Evolutionary conservation across 2,888 invertebrate genomes (phyloP), one percentile per base, ranked within the genome.

Genomic region (Catocala fraxini): DNA sequence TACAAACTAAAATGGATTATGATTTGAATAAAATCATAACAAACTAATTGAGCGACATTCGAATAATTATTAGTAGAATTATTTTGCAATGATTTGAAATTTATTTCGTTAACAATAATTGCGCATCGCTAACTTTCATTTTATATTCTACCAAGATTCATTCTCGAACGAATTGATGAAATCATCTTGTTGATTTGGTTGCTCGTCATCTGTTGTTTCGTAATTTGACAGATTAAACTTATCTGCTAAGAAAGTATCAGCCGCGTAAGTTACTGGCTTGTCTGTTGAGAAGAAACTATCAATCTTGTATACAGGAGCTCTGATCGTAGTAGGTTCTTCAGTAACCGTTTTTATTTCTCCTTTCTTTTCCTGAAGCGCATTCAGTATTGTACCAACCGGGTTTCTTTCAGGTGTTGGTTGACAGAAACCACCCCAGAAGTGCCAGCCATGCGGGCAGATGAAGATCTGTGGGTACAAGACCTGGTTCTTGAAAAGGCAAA

Each of bases 381-480:
- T 47, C 25, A 6, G 6, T 9, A 42, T 52, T 41, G 25, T 4
- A 11, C 46, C 34, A 48, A 49, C 39, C 9, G 61, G 43, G 41
- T 64, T 61, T 1, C 48, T 51, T 54, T 82, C 77, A 0, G 81
- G 79, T 63, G 87, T 87, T 6, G 90, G 88, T 12, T 84, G 84
- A 55, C 94, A 94, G 76, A 84, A 93, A 0, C 88, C 89, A 1
- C 85, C 86, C 79, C 84, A 86, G 77, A 91, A 93, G 68, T 79
- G 84, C 91, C 91, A 93, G 6, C 94, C 94, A 57, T 93, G 88
- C 0, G 94, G 94, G 49, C 94, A 94, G 48, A 93, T 86, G 76
- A 94, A 93, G 15, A 94, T 71, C 74, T 93, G 93, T 4, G 94
- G 92, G 33, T 87, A 84, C 0, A 92, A 56, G 0, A 34, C 45